Conservation (phyloP, 2,113 vertebrate species). For the Verasper variegatus region DNA sequence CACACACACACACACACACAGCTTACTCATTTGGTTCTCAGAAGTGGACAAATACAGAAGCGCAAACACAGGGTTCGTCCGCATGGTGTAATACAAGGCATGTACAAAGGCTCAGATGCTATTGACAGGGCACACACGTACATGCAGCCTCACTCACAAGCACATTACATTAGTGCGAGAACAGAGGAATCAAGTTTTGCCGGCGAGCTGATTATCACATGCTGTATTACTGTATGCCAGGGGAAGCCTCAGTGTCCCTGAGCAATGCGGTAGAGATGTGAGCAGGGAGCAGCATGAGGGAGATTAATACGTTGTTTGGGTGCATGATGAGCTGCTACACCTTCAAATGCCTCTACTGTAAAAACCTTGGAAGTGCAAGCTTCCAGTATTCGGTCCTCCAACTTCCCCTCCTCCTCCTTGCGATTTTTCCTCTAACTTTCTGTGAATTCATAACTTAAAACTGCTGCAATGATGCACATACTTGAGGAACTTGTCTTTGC, state of each 20-base stretch:
- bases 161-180: slow-evolving; percentile 10
- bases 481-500: slow-evolving; percentile 13
- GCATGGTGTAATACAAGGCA: not conserved
- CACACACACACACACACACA: not conserved
- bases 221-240: slow-evolving; percentile 51
- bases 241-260: slow-evolving; percentile 55
- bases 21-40: not conserved
- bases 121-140: slow-evolving; percentile 17
- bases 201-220: slow-evolving; percentile 57
- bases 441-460: slow-evolving; percentile 31
- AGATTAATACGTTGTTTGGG: slow-evolving; percentile 15
- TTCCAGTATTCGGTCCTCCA: not conserved
- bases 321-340: slow-evolving; percentile 55
- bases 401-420: slow-evolving; percentile 1
- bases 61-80: slow-evolving; percentile 9
- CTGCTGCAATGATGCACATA: slow-evolving; percentile 34
- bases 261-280: slow-evolving; percentile 44
- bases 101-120: slow-evolving; percentile 21
- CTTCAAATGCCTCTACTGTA: slow-evolving; percentile 24
- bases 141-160: slow-evolving; percentile 2
- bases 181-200: slow-evolving; percentile 40
- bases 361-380: slow-evolving; percentile 24
- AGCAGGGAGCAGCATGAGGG: slow-evolving; percentile 48
- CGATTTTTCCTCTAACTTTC: slow-evolving; percentile 33
- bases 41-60: slow-evolving; percentile 13